Evolutionary conservation across 2,797 vertebrate genomes (phyloP), one percentile per base, ranked within the genome.

Genomic region (Odontamblyopus rebecca): DNA sequence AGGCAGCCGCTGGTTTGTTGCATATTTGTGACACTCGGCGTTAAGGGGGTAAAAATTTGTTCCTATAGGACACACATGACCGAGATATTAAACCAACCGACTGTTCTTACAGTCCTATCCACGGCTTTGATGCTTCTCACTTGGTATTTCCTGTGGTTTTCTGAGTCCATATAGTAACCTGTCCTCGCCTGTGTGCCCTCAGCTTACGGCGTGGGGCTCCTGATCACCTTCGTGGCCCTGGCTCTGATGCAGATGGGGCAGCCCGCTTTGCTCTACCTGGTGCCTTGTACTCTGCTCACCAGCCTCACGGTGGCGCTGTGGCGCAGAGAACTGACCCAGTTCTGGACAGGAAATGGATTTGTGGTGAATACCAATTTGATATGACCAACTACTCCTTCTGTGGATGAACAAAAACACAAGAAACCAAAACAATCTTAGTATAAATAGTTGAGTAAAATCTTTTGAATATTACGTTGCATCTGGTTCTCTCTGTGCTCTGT

Each of bases 341-440:
- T 99, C 95, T 99, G 98, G 97, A 98, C 95, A 16, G 97, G 97
- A 93, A 98, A 96, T 92, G 97, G 96, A 94, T 98, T 98, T 97
- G 96, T 93, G 97, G 98, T 99, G 97, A 99, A 97, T 98, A 98
- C 95, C 96, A 93, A 95, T 98, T 98, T 97, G 95, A 96, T 98
- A 94, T 98, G 96, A 97, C 91, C 92, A 85, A 67, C 65, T 63
- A 5, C 61, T 63, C 80, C 88, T 86, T 78, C 87, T 71, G 85
- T 90, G 27, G 92, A 84, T 90, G 91, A 81, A 85, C 74, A 79
- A 61, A 87, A 74, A 72, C 56, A 72, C 61, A 75, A 38, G 51
- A 57, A 59, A n/a, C 75, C 76, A 70, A 72, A 57, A 81, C 27
- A 71, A 76, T 72, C 85, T 82, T 94, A 93, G 86, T 87, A 48